Evolutionary conservation across 2,113 vertebrate genomes (phyloP).

Genomic region (Sebastes schlegelii): DNA sequence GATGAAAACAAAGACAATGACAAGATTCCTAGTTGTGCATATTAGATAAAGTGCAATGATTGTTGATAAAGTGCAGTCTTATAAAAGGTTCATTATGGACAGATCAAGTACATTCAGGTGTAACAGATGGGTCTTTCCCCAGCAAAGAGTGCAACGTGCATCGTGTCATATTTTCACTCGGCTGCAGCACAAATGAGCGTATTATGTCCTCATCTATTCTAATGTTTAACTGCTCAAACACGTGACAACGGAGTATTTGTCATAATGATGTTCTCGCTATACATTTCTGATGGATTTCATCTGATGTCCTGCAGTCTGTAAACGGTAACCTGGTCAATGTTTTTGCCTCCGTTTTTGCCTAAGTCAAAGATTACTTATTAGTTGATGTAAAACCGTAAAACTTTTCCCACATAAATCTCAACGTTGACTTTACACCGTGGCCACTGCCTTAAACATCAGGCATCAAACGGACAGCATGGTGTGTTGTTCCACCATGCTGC

Average conservation of each 20-base stretch:
- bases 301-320: not conserved
- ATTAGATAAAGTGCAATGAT: not conserved
- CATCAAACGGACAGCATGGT: constrained; percentile 41
- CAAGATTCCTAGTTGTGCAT: not conserved
- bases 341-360: no score
- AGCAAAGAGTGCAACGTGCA: not conserved
- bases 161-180: not conserved
- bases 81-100: not conserved
- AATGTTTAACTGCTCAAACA: not conserved
- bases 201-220: no score
- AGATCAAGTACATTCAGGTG: not conserved
- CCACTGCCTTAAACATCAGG: constrained; percentile 1
- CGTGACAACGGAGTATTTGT: not conserved
- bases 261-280: no score
- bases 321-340: not conserved
- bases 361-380: not conserved
- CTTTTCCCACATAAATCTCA: not conserved
- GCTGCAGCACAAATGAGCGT: not conserved
- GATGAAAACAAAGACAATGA: not conserved
- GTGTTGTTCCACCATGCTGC: constrained; percentile 53
- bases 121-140: not conserved
- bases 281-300: no score
- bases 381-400: not conserved
- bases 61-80: not conserved
- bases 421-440: not conserved